phyloP scores from a whole-genome alignment of 2,888 invertebrate genomes.

The Zootermopsis nevadensis region DNA sequence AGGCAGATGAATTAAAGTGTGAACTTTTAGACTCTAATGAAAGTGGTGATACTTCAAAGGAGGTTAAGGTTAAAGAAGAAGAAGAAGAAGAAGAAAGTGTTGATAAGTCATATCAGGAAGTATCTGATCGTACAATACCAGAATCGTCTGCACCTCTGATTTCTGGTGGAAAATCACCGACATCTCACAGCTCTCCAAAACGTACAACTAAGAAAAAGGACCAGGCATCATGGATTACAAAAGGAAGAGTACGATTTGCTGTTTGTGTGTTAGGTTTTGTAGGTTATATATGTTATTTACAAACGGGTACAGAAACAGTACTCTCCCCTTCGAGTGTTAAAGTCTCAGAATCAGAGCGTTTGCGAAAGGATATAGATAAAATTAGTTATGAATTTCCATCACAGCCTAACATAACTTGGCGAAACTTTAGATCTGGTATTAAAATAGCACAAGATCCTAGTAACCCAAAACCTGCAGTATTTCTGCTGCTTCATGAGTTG shows the following conservation, averaged over 20 bases:
- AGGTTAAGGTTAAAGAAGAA: neutral
- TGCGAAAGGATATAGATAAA: neutral
- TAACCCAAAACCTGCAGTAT: conserved; percentile 11
- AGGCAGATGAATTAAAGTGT: neutral
- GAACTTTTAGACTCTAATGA: neutral
- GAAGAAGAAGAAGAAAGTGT: neutral
- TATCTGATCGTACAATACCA: neutral
- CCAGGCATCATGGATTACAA: neutral
- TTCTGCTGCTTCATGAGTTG: conserved; percentile 3
- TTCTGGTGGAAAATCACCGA: no score
- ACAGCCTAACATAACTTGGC: neutral
- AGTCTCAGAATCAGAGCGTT: neutral
- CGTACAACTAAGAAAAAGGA: neutral
- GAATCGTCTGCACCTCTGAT: neutral
- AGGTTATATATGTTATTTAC: neutral
- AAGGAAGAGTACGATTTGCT: neutral
- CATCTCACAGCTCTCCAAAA: neutral
- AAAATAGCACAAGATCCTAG: neutral
- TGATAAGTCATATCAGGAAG: neutral
- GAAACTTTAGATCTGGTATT: neutral
- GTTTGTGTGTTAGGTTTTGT: neutral
- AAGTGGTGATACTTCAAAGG: neutral
- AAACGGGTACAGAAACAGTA: neutral
- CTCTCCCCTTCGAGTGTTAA: neutral
- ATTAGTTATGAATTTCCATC: conserved; percentile 26